Evolutionary conservation across 2,113 vertebrate genomes (phyloP), one percentile per base, ranked within the genome.

Genomic region (Anhinga anhinga): DNA sequence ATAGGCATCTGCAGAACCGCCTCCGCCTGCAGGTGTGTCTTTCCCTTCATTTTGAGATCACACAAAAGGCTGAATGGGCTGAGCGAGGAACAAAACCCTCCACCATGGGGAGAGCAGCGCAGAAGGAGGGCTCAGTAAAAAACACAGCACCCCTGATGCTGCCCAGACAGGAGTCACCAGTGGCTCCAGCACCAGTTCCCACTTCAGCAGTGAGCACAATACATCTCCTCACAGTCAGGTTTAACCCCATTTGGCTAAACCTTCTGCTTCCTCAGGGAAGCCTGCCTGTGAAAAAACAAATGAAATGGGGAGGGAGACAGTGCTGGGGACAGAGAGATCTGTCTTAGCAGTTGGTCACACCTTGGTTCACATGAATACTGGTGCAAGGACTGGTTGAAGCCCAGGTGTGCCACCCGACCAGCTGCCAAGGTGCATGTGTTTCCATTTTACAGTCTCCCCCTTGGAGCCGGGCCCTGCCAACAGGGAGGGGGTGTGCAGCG

Each of bases 21-120:
- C 22, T 61, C 78, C 56, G 40, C 53, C 29, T 42, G 69, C 23
- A 15, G 26, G 9, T 42, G 17, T 2, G 10, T 23, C 34, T n/a
- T 42, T 45, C 20, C 26, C 32, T 52, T 58, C 7, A 1, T 42
- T 70, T 49, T 58, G 79, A n/a, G n/a, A 21, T 25, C 29, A 13
- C 1, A 5, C 26, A 17, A 20, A 78, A 18, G 53, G 17, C 52
- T 62, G 32, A 13, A 30, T 32, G 50, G 30, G 18, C 42, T 53
- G 42, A 44, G 15, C 0, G 0, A 91, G 47, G 61, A 55, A n/a
- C 29, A 56, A 34, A 62, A 3, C 3, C 18, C 25, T 11, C 61
- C 17, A 12, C 38, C 7, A 1, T 0, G 0, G 7, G 15, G 11
- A 42, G 4, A 30, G 16, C 29, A n/a, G 66, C 2, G 1, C 15